Conservation (phyloP, 2,797 vertebrate genomes). For the Epinephelus malabaricus region DNA sequence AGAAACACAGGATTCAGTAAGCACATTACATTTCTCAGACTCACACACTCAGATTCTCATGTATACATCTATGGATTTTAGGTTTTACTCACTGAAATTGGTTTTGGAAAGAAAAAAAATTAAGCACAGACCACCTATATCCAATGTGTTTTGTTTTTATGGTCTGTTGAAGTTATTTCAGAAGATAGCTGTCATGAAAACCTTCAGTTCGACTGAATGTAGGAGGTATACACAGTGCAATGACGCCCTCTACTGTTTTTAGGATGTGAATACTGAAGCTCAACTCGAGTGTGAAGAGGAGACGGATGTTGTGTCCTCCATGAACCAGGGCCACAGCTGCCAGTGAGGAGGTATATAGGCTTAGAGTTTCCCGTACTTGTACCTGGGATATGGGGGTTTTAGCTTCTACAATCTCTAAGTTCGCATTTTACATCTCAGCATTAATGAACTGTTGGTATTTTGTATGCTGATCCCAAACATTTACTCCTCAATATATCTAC, state of each 20-base stretch:
- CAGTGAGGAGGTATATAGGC: not conserved
- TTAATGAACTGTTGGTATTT: not conserved
- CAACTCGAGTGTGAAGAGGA: not conserved
- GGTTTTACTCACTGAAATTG: not conserved
- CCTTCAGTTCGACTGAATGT: not conserved
- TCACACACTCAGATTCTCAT: not conserved
- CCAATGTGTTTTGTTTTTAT: too few relatives aligned
- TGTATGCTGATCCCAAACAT: not conserved
- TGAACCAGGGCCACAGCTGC: not conserved
- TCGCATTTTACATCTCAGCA: not conserved
- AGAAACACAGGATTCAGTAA: not conserved
- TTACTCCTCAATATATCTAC: not conserved
- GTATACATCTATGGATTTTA: not conserved
- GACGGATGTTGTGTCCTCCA: not conserved
- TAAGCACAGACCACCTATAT: not conserved
- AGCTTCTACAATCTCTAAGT: not conserved
- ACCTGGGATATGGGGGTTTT: not conserved
- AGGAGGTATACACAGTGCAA: not conserved
- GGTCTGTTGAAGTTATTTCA: not conserved
- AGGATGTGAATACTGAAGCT: not conserved
- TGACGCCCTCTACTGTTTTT: conserved; percentile 49
- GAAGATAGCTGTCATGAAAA: not conserved
- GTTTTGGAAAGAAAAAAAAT: not conserved
- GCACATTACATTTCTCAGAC: not conserved
- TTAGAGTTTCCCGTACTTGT: not conserved